Percentiles rank a stretch among this genome's conserved stretches.
Conservation (phyloP, 2,797 vertebrate genomes). For the Octomys mimax region DNA sequence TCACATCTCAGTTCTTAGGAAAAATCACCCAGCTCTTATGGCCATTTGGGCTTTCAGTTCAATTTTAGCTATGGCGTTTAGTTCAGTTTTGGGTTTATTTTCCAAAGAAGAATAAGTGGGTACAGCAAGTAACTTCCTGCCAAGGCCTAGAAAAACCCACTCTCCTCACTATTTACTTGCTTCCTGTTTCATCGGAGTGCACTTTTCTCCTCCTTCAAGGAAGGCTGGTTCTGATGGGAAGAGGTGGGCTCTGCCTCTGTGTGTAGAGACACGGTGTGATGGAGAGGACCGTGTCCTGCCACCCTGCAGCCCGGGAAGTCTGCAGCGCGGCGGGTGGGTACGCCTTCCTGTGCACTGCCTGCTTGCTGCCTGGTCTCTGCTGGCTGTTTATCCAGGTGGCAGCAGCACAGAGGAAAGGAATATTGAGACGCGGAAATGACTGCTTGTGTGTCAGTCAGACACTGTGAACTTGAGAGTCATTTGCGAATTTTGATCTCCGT, state of each 20-base stretch:
- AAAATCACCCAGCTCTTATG: background rate
- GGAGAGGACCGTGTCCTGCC: conserved; percentile 51
- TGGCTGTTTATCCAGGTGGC: conserved; percentile 72
- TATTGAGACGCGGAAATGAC: conserved; percentile 66
- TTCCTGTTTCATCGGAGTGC: background rate
- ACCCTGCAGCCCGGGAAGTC: background rate
- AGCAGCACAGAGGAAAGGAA: conserved; percentile 11
- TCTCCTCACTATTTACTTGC: background rate
- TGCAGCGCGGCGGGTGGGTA: conserved; percentile 36
- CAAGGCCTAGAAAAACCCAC: background rate
- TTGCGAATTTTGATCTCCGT: conserved; percentile 66
- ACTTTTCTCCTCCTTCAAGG: background rate
- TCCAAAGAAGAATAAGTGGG: background rate
- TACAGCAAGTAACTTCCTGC: background rate
- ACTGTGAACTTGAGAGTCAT: conserved; percentile 61
- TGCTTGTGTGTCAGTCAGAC: conserved; percentile 70
- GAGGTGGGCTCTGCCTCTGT: background rate
- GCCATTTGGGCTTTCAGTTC: background rate
- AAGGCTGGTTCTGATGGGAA: background rate
- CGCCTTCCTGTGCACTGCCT: conserved; percentile 55
- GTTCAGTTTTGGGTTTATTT: conserved; percentile 8
- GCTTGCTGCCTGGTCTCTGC: conserved; percentile 72
- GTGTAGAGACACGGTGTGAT: conserved; percentile 57
- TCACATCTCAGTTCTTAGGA: background rate
- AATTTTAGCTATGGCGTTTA: background rate